A percentile compares a stretch with the other conserved stretches of the same genome.
These are phyloP conservation scores for Peromyscus attwateri DNA, from an alignment of 2,797 vertebrate species.

Conservation along the genomic window DNA sequence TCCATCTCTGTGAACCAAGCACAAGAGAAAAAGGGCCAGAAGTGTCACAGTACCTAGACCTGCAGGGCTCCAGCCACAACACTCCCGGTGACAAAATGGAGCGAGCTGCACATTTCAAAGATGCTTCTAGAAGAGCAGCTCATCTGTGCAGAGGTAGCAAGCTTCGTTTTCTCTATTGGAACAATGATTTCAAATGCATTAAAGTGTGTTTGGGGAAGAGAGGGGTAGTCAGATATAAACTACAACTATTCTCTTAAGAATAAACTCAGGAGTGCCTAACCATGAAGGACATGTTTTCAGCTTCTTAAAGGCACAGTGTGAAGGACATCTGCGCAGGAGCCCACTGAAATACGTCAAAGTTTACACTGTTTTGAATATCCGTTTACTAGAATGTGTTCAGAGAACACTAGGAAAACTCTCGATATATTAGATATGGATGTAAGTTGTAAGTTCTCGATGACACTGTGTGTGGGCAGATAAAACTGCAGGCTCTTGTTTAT, in stretches of 20 bases:
- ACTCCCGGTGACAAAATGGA: background rate
- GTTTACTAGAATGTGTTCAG: conserved; percentile 14
- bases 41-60: rapidly evolving
- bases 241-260: background rate
- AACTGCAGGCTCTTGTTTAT: background rate
- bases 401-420: background rate
- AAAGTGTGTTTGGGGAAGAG: background rate
- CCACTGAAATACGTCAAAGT: background rate
- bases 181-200: background rate
- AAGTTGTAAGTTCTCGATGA: background rate
- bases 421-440: background rate
- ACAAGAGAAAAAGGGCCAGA: background rate
- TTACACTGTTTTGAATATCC: background rate
- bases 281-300: background rate
- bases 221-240: background rate
- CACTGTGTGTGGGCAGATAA: background rate
- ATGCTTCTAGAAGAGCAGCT: background rate
- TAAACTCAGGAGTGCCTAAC: background rate
- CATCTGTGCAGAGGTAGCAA: background rate
- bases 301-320: conserved; percentile 27
- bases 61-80: background rate
- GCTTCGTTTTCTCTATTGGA: background rate
- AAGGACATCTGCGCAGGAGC: background rate
- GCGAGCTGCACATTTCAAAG: background rate
- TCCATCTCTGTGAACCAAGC: background rate